Conservation (phyloP, 2,888 invertebrate species). For the Drosophila histrio region DNA sequence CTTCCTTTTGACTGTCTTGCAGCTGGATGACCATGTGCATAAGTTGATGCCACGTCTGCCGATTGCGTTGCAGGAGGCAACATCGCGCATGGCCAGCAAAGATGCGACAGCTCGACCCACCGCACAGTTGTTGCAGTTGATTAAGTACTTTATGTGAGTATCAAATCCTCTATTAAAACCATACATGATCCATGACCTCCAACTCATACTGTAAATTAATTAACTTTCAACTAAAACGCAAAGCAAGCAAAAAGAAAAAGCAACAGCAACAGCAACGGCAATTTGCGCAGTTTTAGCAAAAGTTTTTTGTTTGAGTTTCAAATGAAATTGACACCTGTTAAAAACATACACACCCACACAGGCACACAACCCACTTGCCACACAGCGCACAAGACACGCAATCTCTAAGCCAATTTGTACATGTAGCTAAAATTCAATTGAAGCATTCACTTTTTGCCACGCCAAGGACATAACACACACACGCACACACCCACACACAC, state of each 20-base stretch:
- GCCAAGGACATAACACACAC: slow-evolving; percentile 31
- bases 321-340: slow-evolving; percentile 79
- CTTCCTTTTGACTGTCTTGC: neutral
- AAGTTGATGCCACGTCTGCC: slow-evolving; percentile 92
- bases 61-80: slow-evolving; percentile 93
- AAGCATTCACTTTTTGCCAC: slow-evolving; percentile 57
- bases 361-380: slow-evolving; percentile 8
- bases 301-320: slow-evolving; percentile 71
- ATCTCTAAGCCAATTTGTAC: slow-evolving; percentile 76
- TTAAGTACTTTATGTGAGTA: slow-evolving; percentile 94
- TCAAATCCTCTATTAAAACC: neutral
- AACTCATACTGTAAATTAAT: slow-evolving; percentile 60
- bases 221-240: slow-evolving; percentile 65
- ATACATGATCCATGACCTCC: slow-evolving; percentile 1
- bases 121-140: slow-evolving; percentile 94
- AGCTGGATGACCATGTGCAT: slow-evolving; percentile 94
- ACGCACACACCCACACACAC: slow-evolving; percentile 6
- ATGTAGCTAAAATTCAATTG: slow-evolving; percentile 77
- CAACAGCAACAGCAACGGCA: slow-evolving; percentile 51
- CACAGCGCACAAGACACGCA: slow-evolving; percentile 40
- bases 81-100: slow-evolving; percentile 91
- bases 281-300: slow-evolving; percentile 67
- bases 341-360: slow-evolving; percentile 42
- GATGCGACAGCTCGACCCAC: slow-evolving; percentile 95
- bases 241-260: slow-evolving; percentile 51